Evolutionary conservation across 2,113 vertebrate genomes (phyloP).

Genomic region (Capricornis sumatraensis): DNA sequence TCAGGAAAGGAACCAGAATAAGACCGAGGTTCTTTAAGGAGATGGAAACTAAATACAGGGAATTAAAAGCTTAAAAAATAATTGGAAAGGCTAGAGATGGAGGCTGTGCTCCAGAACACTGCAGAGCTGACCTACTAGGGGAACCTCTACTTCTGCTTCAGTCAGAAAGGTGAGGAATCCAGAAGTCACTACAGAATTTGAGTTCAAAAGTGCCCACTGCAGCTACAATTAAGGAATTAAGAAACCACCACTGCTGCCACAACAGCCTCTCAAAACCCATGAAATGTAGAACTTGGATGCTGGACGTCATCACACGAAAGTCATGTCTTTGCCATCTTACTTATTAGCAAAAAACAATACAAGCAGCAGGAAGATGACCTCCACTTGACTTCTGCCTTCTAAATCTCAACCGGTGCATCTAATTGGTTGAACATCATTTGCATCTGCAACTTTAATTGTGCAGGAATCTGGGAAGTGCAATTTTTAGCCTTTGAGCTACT

Average conservation of each 20-base stretch:
- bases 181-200: background rate
- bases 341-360: slow-evolving; percentile 4
- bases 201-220: background rate
- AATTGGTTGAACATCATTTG: slow-evolving; percentile 9
- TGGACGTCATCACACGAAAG: background rate
- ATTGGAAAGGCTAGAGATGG: background rate
- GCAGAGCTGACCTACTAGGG: background rate
- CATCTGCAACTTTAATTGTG: background rate
- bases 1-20: slow-evolving; percentile 1
- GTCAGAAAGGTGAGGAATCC: background rate
- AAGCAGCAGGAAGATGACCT: background rate
- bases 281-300: background rate
- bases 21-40: slow-evolving; percentile 34
- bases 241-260: background rate
- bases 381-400: slow-evolving; percentile 1
- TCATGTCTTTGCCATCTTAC: background rate
- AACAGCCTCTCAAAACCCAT: background rate
- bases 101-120: background rate
- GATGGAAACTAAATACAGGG: background rate
- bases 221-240: background rate
- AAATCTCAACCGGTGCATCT: background rate
- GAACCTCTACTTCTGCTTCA: background rate
- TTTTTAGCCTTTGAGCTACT: background rate
- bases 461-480: background rate
- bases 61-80: slow-evolving; percentile 43